Conservation (phyloP, 2,797 vertebrate species). For the Myotis findleyi region DNA sequence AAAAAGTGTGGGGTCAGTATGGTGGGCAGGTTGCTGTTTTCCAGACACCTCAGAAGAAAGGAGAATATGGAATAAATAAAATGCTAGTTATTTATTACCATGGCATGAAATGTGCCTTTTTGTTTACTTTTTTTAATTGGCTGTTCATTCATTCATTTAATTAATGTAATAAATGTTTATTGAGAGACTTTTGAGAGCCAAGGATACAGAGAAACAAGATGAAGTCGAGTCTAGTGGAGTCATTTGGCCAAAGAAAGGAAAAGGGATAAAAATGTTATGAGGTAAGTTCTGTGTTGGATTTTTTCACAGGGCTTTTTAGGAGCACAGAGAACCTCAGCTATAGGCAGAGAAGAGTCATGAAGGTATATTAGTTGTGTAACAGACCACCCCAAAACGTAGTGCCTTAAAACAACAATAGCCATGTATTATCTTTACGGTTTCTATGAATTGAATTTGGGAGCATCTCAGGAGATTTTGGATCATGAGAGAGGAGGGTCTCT, state of each 20-base stretch:
- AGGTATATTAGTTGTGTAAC: neutral
- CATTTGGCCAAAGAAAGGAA: neutral
- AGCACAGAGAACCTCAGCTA: neutral
- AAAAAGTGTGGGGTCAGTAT: neutral
- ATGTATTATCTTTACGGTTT: neutral
- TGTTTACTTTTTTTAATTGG: neutral
- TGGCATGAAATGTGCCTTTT: neutral
- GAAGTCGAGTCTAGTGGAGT: neutral
- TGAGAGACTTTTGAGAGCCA: neutral
- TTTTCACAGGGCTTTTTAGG: neutral
- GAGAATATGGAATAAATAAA: neutral
- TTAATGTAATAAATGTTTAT: neutral
- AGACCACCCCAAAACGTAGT: neutral
- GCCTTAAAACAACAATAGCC: neutral
- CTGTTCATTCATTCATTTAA: neutral
- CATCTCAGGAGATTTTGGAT: neutral
- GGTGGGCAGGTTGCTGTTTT: neutral
- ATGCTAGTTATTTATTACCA: neutral
- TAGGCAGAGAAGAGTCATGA: neutral
- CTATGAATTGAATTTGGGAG: neutral
- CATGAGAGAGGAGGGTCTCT: neutral
- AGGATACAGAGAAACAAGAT: neutral
- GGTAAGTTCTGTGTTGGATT: neutral
- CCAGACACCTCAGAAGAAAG: neutral
- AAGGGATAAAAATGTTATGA: neutral